phyloP scores from a whole-genome alignment of 2,888 invertebrate species.

The Mesochorus sp. region DNA sequence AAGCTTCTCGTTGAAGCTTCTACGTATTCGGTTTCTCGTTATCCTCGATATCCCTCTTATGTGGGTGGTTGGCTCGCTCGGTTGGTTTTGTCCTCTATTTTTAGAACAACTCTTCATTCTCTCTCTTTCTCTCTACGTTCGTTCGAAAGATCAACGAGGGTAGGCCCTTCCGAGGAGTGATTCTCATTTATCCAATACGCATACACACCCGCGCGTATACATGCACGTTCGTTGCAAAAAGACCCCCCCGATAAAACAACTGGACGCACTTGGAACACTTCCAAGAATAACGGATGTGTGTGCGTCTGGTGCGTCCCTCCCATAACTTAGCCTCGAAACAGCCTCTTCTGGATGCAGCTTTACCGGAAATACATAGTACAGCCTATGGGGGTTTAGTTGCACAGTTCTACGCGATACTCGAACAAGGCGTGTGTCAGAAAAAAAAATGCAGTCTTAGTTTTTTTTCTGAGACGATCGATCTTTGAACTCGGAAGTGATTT shows the following conservation, averaged over 20 bases:
- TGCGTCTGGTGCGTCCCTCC: neutral
- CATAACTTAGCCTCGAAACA: neutral
- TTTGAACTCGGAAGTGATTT: too few relatives aligned
- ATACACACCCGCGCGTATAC: neutral
- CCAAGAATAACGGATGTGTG: conserved; percentile 55
- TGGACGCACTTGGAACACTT: conserved; percentile 58
- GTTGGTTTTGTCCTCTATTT: conserved; percentile 26
- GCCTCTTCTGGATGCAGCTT: conserved; percentile 11
- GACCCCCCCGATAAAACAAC: conserved; percentile 38
- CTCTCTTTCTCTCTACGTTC: conserved; percentile 16
- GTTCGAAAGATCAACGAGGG: conserved; percentile 3
- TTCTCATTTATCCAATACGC: conserved; percentile 17
- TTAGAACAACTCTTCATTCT: conserved; percentile 12
- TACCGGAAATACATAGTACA: conserved; percentile 40
- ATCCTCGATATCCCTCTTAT: conserved; percentile 7
- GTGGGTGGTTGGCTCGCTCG: conserved; percentile 7
- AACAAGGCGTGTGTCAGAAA: neutral
- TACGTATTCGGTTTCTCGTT: conserved; percentile 48
- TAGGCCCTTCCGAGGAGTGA: conserved; percentile 32
- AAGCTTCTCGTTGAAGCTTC: conserved; percentile 41
- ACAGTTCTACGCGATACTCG: too few relatives aligned
- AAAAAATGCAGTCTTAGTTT: neutral
- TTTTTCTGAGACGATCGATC: too few relatives aligned
- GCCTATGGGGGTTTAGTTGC: neutral
- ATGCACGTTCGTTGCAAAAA: conserved; percentile 36